These are phyloP conservation scores for Dione juno DNA, from an alignment of 2,888 invertebrate genomes.

Conservation along the genomic window DNA sequence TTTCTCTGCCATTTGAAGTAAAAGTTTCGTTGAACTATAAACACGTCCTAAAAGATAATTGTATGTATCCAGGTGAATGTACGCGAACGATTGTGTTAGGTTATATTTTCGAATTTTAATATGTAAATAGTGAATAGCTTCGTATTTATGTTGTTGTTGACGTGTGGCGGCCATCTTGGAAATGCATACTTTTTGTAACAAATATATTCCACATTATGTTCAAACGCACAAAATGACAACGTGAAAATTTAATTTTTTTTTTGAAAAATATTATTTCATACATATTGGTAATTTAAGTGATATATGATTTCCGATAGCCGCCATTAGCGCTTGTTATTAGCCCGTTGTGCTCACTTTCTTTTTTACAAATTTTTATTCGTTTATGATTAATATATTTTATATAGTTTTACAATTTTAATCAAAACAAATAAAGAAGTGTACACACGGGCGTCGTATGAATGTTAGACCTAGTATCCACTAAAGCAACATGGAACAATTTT, in stretches of 20 bases:
- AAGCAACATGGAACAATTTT: neutral
- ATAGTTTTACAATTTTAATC: constrained; percentile 4
- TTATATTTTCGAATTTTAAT: constrained; percentile 57
- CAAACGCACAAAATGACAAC: constrained; percentile 36
- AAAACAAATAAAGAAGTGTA: constrained; percentile 17
- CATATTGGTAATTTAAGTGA: neutral
- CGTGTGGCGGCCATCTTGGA: constrained; percentile 40
- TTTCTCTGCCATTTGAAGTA: neutral
- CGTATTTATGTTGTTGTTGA: constrained; percentile 57
- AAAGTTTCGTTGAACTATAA: constrained; percentile 31
- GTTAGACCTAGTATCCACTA: constrained; percentile 33
- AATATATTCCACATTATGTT: constrained; percentile 4
- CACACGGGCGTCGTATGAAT: constrained; percentile 19
- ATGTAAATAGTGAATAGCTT: constrained; percentile 62
- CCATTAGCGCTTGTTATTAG: constrained; percentile 26
- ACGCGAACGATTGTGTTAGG: constrained; percentile 46
- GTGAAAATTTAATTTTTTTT: neutral
- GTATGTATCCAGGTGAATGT: constrained; percentile 34
- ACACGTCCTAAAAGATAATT: constrained; percentile 38
- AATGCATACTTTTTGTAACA: constrained; percentile 2
- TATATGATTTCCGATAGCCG: constrained; percentile 19
- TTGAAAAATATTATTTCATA: constrained; percentile 1
- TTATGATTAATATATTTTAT: constrained; percentile 15
- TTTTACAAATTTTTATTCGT: neutral
- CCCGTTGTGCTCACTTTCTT: constrained; percentile 23